Conservation (phyloP, 2,888 invertebrate genomes). For the Leptinotarsa haldemani region DNA sequence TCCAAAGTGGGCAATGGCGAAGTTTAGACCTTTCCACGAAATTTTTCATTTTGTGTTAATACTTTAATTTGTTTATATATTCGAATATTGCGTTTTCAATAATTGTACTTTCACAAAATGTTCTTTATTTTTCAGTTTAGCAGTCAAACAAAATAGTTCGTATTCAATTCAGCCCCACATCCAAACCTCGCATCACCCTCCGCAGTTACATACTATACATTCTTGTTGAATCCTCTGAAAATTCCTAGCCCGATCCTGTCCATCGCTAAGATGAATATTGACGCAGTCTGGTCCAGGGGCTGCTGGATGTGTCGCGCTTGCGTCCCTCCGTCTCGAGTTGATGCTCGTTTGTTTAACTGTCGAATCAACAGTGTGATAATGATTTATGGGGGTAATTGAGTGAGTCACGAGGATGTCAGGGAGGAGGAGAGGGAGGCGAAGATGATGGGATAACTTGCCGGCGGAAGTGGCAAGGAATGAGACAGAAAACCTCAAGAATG, state of each 20-base stretch:
- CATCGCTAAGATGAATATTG: conserved; percentile 30
- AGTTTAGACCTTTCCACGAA: too few relatives aligned
- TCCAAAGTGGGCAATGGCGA: too few relatives aligned
- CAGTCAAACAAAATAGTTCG: too few relatives aligned
- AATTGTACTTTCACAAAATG: too few relatives aligned
- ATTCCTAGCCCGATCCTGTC: conserved; percentile 24
- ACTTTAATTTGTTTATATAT: too few relatives aligned
- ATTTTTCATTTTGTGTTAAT: too few relatives aligned
- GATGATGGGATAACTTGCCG: background rate
- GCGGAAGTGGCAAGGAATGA: background rate
- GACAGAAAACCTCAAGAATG: background rate
- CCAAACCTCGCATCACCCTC: too few relatives aligned
- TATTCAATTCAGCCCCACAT: too few relatives aligned
- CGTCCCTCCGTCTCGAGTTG: conserved; percentile 21
- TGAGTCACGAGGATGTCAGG: background rate
- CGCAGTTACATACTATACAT: background rate
- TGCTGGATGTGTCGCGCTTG: conserved; percentile 31
- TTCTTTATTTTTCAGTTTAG: too few relatives aligned
- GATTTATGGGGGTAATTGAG: conserved; percentile 4
- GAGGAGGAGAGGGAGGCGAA: background rate
- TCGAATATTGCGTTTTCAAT: too few relatives aligned
- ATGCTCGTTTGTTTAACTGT: conserved; percentile 24
- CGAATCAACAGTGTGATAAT: conserved; percentile 16
- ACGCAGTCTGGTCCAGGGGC: conserved; percentile 37
- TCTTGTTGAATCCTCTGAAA: background rate